A percentile compares a stretch with the other conserved stretches of the same genome.
Evolutionary conservation across 1,140 invertebrate species (phyloP).

Genomic region (Meloidogyne hapla): DNA sequence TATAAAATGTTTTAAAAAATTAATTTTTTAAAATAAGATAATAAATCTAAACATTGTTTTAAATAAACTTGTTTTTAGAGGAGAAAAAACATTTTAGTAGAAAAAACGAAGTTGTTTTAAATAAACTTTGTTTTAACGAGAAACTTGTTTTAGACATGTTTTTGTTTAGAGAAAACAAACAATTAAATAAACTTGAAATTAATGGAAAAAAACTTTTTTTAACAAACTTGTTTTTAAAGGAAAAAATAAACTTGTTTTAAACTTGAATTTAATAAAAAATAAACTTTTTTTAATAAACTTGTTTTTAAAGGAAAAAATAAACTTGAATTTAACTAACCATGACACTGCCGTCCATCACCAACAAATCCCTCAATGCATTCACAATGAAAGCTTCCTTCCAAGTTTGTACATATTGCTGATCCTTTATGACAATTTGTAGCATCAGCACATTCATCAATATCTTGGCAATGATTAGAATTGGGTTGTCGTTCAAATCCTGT

Average conservation of each 20-base stretch:
- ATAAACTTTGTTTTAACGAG: too few species aligned
- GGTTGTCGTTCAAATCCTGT: constrained; percentile 37
- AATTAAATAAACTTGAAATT: too few species aligned
- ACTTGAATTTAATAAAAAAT: too few species aligned
- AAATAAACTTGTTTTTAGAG: background rate
- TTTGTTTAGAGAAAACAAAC: too few species aligned
- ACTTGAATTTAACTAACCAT: constrained; percentile 31
- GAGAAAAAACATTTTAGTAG: too few species aligned
- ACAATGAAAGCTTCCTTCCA: constrained; percentile 50
- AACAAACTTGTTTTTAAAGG: too few species aligned
- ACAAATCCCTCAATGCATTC: constrained; percentile 50
- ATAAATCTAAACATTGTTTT: background rate
- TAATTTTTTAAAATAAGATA: constrained; percentile 1
- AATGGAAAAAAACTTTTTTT: too few species aligned
- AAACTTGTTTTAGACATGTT: too few species aligned
- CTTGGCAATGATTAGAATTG: constrained; percentile 34
- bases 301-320: background rate
- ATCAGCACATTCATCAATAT: constrained; percentile 42
- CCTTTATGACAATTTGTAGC: constrained; percentile 40
- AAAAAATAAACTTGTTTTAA: background rate
- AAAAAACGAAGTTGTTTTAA: too few species aligned
- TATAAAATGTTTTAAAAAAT: constrained; percentile 21
- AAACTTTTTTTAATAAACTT: constrained; percentile 5
- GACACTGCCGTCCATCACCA: constrained; percentile 49
- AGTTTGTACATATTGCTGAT: constrained; percentile 46